Evolutionary conservation across 92 coral and sea anemone species (phyloP), one percentile per base, ranked within the genome.

Genomic region (Hydrozoanthus gracilis): DNA sequence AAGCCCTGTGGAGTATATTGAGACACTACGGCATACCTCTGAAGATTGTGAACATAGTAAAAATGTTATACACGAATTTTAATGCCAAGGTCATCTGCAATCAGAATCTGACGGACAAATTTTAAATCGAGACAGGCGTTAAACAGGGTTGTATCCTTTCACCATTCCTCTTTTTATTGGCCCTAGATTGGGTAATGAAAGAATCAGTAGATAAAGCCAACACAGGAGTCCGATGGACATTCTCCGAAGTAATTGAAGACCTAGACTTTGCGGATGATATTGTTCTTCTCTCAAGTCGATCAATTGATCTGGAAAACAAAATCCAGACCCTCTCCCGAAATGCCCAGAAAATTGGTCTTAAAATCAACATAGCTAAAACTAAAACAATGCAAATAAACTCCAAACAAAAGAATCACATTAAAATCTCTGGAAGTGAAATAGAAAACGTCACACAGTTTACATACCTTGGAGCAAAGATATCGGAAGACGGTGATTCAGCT

Each of bases 251-350:
- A 35, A 35, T 77, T 48, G 83, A 77, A 50, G 83, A 77, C 65
- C 83, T 77, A 51, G 83, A 77, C 65, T 77, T 51, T 52, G 83
- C 83, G 48, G 83, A 77, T 51, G 83, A 77, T 77, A 47, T 77
- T 27, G 83, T 52, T 48, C 83, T 77, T 46, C 83, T 77, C 65
- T 48, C 83, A 35, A 55, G 65, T 35, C 56, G 62, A 77, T 52
- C 47, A 51, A 3, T 51, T 48, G 83, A 77, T 0, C 60, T 77
- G 0, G 61, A 46, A 0, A 52, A 48, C 47, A 77, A 77, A 62
- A 77, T 62, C 0, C 60, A 77, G 0, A 0, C 83, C 56, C 65
- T 77, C 61, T 35, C 56, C 83, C 0, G 20, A 39, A 77, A 48
- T 47, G 83, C 83, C 8, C 61, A 62, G 65, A 77, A 52, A 39